A percentile compares a stretch with the other conserved stretches of the same genome.
phyloP scores from a whole-genome alignment of 2,888 invertebrate species.

The Pachliopta kotzebuea region DNA sequence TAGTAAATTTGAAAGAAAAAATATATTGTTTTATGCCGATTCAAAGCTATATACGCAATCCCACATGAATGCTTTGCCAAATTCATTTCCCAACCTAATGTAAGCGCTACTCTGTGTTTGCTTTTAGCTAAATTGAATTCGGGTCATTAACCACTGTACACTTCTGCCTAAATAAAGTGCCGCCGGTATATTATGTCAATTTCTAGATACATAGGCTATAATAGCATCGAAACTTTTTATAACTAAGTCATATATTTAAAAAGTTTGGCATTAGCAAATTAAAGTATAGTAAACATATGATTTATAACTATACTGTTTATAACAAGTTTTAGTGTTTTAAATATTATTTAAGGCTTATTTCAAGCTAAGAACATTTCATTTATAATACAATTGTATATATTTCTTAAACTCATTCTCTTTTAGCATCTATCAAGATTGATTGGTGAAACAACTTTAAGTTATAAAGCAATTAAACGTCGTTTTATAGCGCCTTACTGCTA shows the following conservation, averaged over 20 bases:
- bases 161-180: slow-evolving; percentile 11
- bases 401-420: too few species aligned
- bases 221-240: neutral
- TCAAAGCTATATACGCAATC: neutral
- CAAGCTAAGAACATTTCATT: too few species aligned
- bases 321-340: too few species aligned
- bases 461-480: neutral
- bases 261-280: too few species aligned
- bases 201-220: neutral
- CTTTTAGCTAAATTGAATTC: slow-evolving; percentile 60
- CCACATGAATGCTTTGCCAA: neutral
- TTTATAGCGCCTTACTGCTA: slow-evolving; percentile 2
- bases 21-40: neutral
- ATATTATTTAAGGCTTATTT: too few species aligned
- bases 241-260: neutral
- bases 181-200: slow-evolving; percentile 1
- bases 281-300: too few species aligned
- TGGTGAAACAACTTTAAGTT: neutral
- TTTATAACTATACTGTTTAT: too few species aligned
- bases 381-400: too few species aligned
- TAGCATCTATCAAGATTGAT: too few species aligned
- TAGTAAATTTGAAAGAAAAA: neutral
- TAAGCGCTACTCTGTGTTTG: slow-evolving; percentile 37
- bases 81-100: neutral
- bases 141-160: slow-evolving; percentile 36